These are phyloP conservation scores for Cataglyphis cursor DNA, from an alignment of 2,888 invertebrate genomes.

Conservation along the genomic window DNA sequence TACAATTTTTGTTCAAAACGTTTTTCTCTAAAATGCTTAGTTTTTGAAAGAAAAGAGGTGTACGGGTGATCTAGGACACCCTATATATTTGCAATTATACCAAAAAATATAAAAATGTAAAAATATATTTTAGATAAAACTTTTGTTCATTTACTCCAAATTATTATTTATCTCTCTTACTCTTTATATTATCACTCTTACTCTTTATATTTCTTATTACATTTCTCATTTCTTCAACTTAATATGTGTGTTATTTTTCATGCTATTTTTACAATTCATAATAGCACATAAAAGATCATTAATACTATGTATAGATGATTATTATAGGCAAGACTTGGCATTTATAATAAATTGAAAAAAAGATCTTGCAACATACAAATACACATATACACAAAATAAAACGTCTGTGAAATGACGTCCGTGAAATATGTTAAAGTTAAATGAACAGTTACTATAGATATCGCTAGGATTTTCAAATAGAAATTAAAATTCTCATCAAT, in stretches of 20 bases:
- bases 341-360: background rate
- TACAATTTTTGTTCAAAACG: no score
- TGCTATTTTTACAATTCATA: constrained; percentile 11
- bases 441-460: background rate
- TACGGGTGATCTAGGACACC: no score
- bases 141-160: background rate
- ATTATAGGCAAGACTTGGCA: background rate
- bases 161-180: background rate
- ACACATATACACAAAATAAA: background rate
- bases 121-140: background rate
- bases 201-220: background rate
- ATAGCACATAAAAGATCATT: background rate
- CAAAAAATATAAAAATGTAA: background rate
- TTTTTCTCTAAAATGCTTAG: no score
- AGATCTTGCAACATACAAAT: background rate
- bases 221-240: constrained; percentile 8
- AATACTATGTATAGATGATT: background rate
- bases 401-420: background rate
- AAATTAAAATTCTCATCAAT: background rate
- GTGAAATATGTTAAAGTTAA: background rate
- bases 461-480: background rate
- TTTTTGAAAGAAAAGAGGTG: no score
- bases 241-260: background rate
- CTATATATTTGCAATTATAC: background rate
- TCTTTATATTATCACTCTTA: background rate